Conservation (phyloP, 2,888 invertebrate species). For the Cerceris ruficornis region DNA sequence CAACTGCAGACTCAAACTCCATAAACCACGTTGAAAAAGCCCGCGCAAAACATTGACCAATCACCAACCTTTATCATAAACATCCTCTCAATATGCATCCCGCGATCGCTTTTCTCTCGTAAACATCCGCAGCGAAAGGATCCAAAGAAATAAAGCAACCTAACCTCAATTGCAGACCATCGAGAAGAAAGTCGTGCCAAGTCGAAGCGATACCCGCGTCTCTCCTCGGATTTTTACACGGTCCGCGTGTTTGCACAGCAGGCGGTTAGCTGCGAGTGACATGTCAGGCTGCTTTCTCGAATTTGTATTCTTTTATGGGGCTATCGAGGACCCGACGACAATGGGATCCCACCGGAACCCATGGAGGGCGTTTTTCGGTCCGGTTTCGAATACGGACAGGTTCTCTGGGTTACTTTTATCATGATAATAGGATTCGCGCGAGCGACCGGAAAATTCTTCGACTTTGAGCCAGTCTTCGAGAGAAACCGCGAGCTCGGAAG, state of each 20-base stretch:
- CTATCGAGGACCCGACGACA: conserved; percentile 34
- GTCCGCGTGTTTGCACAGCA: conserved; percentile 68
- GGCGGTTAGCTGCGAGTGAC: conserved; percentile 60
- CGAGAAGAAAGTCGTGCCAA: background rate
- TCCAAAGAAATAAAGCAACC: too few species aligned
- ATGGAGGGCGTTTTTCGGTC: background rate
- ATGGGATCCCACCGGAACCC: conserved; percentile 1
- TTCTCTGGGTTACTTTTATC: conserved; percentile 51
- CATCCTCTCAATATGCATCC: too few species aligned
- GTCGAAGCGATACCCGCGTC: background rate
- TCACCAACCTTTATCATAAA: too few species aligned
- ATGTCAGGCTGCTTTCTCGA: conserved; percentile 60
- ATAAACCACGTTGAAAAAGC: too few species aligned
- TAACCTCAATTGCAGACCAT: background rate
- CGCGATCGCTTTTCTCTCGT: too few species aligned
- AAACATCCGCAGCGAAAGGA: too few species aligned
- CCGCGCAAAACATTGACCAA: too few species aligned
- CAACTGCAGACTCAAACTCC: too few species aligned
- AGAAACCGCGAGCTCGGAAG: conserved; percentile 29
- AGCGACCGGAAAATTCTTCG: conserved; percentile 29
- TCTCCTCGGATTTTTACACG: conserved; percentile 16
- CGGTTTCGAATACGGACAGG: conserved; percentile 35
- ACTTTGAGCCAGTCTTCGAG: conserved; percentile 12
- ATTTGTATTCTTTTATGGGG: conserved; percentile 62
- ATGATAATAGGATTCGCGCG: conserved; percentile 52